Evolutionary conservation across 2,888 invertebrate species (phyloP).

Genomic region (Deilephila elpenor): DNA sequence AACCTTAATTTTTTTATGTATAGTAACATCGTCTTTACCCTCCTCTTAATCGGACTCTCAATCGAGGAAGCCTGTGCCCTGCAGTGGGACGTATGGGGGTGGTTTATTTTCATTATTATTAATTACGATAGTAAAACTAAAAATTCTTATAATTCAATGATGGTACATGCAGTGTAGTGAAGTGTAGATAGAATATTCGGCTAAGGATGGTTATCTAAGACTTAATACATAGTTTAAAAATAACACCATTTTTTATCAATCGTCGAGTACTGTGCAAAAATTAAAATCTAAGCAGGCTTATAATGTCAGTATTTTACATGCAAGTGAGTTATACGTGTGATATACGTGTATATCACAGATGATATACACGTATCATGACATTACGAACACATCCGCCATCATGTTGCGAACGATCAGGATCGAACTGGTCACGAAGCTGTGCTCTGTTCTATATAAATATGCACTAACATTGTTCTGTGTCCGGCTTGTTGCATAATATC

Average conservation of each 20-base stretch:
- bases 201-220: too few species aligned
- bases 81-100: too few species aligned
- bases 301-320: not conserved
- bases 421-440: conserved; percentile 69
- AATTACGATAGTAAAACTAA: too few species aligned
- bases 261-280: not conserved
- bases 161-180: too few species aligned
- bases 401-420: conserved; percentile 51
- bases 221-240: not conserved
- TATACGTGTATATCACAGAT: too few species aligned
- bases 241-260: not conserved
- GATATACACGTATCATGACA: conserved; percentile 43
- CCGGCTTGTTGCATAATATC: conserved; percentile 79
- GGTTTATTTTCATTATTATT: too few species aligned
- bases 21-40: too few species aligned
- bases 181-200: too few species aligned
- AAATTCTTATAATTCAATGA: too few species aligned
- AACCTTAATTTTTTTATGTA: too few species aligned
- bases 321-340: conserved; percentile 21
- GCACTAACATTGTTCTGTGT: conserved; percentile 74
- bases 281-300: not conserved
- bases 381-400: conserved; percentile 61
- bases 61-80: too few species aligned
- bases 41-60: too few species aligned
- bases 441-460: conserved; percentile 53